A percentile compares a stretch with the other conserved stretches of the same genome.
Conservation (phyloP, 2,113 vertebrate species). For the Bujurquina vittata region DNA sequence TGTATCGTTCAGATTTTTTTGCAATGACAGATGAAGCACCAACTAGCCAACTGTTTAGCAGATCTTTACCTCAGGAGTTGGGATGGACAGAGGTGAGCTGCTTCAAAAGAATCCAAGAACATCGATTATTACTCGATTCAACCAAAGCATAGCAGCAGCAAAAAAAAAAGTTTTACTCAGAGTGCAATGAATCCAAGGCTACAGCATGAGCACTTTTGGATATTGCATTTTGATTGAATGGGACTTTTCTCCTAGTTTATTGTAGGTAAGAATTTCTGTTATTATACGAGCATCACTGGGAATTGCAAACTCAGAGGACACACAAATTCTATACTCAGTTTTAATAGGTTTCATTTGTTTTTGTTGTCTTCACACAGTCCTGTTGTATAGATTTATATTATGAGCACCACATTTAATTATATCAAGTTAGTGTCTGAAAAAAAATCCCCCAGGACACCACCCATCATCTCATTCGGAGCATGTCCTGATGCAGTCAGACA, state of each 20-base stretch:
- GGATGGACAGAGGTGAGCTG: neutral
- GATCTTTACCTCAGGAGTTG: neutral
- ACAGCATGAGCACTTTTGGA: neutral
- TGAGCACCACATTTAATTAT: neutral
- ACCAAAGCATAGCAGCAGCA: neutral
- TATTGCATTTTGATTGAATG: neutral
- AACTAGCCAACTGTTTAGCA: neutral
- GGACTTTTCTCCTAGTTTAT: neutral
- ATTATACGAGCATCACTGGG: neutral
- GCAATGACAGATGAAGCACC: neutral
- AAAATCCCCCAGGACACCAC: no score
- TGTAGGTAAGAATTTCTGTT: neutral
- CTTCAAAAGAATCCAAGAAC: neutral
- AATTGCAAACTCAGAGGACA: neutral
- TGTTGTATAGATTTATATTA: neutral
- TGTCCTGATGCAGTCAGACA: no score
- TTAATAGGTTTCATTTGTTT: neutral
- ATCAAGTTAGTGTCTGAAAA: neutral
- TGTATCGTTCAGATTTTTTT: neutral
- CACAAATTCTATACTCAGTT: neutral
- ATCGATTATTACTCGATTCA: neutral
- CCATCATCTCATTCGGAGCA: no score
- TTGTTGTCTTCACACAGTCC: rapidly evolving
- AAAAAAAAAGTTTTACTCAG: neutral
- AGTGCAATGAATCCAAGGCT: neutral